Evolutionary conservation across 2,113 vertebrate genomes (phyloP), one percentile per base, ranked within the genome.

Genomic region (Drymodes brunneopygia): DNA sequence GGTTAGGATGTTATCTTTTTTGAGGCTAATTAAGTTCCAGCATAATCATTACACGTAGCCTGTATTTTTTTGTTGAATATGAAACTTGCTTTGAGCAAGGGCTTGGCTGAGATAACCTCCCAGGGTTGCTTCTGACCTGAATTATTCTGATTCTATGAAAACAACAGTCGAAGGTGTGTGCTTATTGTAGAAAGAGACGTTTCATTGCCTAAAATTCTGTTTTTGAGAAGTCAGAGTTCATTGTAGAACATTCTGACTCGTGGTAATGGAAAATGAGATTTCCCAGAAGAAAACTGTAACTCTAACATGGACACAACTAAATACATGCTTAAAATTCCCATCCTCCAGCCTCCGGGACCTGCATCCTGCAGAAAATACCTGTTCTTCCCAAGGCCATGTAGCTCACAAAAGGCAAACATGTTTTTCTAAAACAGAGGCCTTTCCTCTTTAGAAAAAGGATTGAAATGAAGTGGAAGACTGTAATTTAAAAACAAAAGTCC

Each of bases 401-500:
- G 75, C 51, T 65, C 70, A 71, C 28, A 72, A 65, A 84, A 90
- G n/a, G 21, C n/a, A 81, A 92, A 88, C 24, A 27, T 71, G 23
- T 74, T 90, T 92, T 94, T 56, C 57, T 86, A 21, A 86, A 78
- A 71, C 1, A 15, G 25, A 75, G 48, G 16, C 61, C n/a, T 61
- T 45, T 45, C 22, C 33, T 88, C 77, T 88, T 83, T 44, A 20
- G 58, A 90, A 91, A 67, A 80, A 81, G 42, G n/a, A 71, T 81
- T 84, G 81, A 87, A 93, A 36, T 58, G 51, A 88, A 74, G 51
- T 84, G 18, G 53, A 96, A 83, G 82, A 78, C 61, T 81, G 3
- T 81, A 94, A 94, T 96, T 97, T 96, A 81, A 92, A 96, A 96
- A 88, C 81, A 88, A 84, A 96, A 94, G 80, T 86, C 72, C 54